Conservation (phyloP, 2,113 vertebrate species). For the Ornithorhynchus anatinus region DNA sequence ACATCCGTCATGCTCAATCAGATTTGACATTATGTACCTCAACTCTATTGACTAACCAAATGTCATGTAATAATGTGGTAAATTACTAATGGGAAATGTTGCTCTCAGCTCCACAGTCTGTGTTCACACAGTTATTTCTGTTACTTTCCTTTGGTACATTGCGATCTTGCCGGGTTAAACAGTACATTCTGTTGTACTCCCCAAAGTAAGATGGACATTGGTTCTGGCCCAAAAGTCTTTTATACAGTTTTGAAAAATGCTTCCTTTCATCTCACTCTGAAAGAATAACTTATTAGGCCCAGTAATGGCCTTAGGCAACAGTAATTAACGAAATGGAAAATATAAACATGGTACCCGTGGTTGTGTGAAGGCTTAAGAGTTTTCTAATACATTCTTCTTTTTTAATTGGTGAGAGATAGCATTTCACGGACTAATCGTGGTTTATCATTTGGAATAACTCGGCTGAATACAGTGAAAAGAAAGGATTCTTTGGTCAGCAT, state of each 20-base stretch:
- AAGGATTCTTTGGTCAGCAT: constrained; percentile 46
- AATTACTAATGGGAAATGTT: neutral
- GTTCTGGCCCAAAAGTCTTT: constrained; percentile 13
- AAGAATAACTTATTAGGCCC: constrained; percentile 30
- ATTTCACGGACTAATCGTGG: constrained; percentile 39
- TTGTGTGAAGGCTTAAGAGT: constrained; percentile 6
- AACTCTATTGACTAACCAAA: constrained; percentile 42
- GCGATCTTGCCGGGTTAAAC: constrained; percentile 4
- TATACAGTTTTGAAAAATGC: constrained; percentile 13
- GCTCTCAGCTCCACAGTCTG: constrained; percentile 1
- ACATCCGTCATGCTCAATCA: constrained; percentile 31
- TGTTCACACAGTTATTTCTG: constrained; percentile 31
- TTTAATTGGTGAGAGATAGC: neutral
- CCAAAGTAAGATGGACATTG: constrained; percentile 28
- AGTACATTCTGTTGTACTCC: neutral
- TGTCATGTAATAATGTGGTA: constrained; percentile 19
- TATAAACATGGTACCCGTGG: neutral
- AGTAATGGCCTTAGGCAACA: constrained; percentile 39
- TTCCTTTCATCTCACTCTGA: constrained; percentile 18
- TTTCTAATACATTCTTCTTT: constrained; percentile 1
- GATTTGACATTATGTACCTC: constrained; percentile 23
- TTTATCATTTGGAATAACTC: constrained; percentile 53
- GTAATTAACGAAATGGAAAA: constrained; percentile 29
- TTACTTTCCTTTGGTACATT: neutral
- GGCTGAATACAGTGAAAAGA: constrained; percentile 37